Evolutionary conservation across 1,140 invertebrate genomes (phyloP), one percentile per base, ranked within the genome.

Genomic region (Eueides isabella): DNA sequence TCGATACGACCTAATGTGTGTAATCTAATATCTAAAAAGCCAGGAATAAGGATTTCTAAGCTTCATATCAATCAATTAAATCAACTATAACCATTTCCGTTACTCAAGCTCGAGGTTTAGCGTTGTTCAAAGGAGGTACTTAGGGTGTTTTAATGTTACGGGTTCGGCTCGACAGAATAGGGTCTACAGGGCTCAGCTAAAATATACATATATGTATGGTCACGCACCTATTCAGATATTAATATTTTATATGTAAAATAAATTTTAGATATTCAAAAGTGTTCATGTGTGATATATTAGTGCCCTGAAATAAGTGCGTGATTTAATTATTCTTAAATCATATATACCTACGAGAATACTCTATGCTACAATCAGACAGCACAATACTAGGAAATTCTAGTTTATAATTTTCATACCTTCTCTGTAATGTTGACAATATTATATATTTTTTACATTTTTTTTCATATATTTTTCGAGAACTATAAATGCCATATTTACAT

Each of bases 131-230:
- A 81, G 84, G 82, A 69, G 72, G 79, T 84, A 84, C 81, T 84
- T 67, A 83, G 85, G 86, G 83, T 80, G 82, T 80, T 80, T 82
- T 82, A 84, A 80, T 89, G 88, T 90, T 90, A 91, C 78, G 90
- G 91, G 91, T 92, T 92, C 91, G 91, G 91, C 91, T 90, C 86
- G 80, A 92, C 87, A 92, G 89, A 92, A 86, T 85, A 86, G 88
- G 89, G 84, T 85, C 87, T 90, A 92, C 79, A 84, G 81, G 83
- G 72, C 62, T 73, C 55, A 72, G 48, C 48, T 55, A 74, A 72
- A 79, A 77, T 63, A 72, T 23, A 30, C 48, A 72, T 23, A 38
- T 63, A 33, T 35, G 73, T 71, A 61, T 74, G 64, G 73, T 38
- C 71, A 79, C 74, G 77, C 77, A 75, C 68, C 48, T 67, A 76